phyloP scores from a whole-genome alignment of 2,113 vertebrate genomes.

The Phodopus roborovskii region DNA sequence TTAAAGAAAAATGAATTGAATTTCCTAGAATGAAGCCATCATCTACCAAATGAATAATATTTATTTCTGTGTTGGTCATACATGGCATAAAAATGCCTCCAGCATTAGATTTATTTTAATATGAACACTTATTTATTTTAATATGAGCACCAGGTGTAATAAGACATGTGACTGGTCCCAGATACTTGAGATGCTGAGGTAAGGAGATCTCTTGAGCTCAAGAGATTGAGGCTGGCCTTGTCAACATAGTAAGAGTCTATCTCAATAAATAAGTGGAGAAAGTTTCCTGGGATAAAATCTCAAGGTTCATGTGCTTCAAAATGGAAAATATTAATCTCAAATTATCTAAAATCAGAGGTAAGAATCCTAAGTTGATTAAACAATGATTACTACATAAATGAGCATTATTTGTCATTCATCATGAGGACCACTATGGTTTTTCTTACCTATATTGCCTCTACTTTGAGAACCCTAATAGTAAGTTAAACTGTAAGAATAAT shows the following conservation, averaged over 20 bases:
- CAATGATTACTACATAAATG: slow-evolving; percentile 3
- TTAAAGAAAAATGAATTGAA: slow-evolving; percentile 1
- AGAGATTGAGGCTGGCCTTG: not conserved
- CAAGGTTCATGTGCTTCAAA: slow-evolving; percentile 32
- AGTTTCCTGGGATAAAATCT: slow-evolving; percentile 26
- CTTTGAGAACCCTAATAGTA: slow-evolving; percentile 22
- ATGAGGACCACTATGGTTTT: slow-evolving; percentile 19
- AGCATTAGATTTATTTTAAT: slow-evolving; percentile 2
- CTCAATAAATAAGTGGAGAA: not conserved
- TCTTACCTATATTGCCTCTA: not conserved
- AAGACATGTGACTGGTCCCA: not conserved
- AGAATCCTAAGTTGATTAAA: not conserved
- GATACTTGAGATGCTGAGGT: not conserved
- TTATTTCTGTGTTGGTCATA: slow-evolving; percentile 15
- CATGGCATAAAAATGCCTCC: not conserved
- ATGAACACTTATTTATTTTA: not conserved
- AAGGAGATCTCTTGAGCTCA: not conserved
- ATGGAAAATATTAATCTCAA: slow-evolving; percentile 51
- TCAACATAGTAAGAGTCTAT: not conserved
- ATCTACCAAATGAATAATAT: not conserved
- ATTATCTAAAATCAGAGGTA: not conserved
- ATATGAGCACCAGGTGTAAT: not conserved
- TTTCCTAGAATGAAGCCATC: slow-evolving; percentile 21
- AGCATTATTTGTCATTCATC: slow-evolving; percentile 7
- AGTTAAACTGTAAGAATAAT: not conserved